phyloP scores from a whole-genome alignment of 2,888 invertebrate genomes.

The Physocephala rufipes region DNA sequence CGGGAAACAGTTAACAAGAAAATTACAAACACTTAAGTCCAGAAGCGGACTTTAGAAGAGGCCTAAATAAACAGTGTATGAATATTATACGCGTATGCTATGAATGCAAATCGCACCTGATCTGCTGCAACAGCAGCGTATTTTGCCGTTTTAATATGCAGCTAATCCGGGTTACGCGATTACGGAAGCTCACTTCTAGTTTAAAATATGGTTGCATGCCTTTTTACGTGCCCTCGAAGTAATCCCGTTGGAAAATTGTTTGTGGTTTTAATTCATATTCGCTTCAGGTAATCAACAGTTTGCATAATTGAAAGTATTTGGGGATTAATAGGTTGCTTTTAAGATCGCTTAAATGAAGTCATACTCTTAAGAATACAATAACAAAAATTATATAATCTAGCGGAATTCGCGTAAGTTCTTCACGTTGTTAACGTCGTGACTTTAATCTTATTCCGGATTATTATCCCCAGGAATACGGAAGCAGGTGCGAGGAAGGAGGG shows the following conservation, averaged over 20 bases:
- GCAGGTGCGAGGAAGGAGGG: slow-evolving; percentile 38
- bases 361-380: too few species aligned
- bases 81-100: slow-evolving; percentile 20
- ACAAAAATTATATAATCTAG: too few species aligned
- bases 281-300: slow-evolving; percentile 28
- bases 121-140: slow-evolving; percentile 37
- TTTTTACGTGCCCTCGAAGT: slow-evolving; percentile 4
- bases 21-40: neutral
- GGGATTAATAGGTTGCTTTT: too few species aligned
- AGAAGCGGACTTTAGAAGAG: slow-evolving; percentile 32
- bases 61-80: too few species aligned
- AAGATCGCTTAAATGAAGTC: slow-evolving; percentile 53
- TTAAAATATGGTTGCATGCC: slow-evolving; percentile 22
- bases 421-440: slow-evolving; percentile 26
- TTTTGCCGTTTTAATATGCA: slow-evolving; percentile 45
- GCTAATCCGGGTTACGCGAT: slow-evolving; percentile 19
- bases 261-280: slow-evolving; percentile 42
- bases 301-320: slow-evolving; percentile 8
- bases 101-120: neutral
- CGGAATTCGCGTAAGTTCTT: slow-evolving; percentile 56
- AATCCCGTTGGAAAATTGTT: slow-evolving; percentile 17
- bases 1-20: neutral
- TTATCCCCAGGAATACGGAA: slow-evolving; percentile 1
- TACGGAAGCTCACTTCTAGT: slow-evolving; percentile 27
- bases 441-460: slow-evolving; percentile 3